phyloP scores from a whole-genome alignment of 2,113 vertebrate species.

The Emydura subglobosa region DNA sequence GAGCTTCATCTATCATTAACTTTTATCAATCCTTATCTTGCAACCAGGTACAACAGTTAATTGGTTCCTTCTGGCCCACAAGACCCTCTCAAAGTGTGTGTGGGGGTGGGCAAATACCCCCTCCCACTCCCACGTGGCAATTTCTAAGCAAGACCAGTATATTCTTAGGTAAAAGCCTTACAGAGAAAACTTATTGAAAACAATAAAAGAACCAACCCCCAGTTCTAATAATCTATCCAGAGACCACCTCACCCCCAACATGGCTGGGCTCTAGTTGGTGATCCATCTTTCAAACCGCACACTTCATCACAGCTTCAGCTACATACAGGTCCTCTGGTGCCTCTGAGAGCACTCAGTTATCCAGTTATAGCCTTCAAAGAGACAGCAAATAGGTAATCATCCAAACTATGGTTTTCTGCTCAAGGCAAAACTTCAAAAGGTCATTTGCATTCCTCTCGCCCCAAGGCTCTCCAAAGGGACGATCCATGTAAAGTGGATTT shows the following conservation, averaged over 20 bases:
- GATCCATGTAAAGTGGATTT: too few relatives aligned
- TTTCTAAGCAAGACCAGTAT: not conserved
- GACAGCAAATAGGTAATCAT: not conserved
- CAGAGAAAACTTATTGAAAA: not conserved
- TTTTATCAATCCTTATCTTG: too few relatives aligned
- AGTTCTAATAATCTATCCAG: not conserved
- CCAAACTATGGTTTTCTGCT: not conserved
- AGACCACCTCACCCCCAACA: too few relatives aligned
- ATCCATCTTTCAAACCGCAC: not conserved
- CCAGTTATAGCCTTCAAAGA: not conserved
- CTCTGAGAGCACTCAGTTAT: not conserved
- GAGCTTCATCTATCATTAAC: too few relatives aligned
- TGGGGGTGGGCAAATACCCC: not conserved
- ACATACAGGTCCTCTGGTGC: not conserved
- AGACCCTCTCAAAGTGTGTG: not conserved
- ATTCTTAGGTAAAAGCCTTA: not conserved
- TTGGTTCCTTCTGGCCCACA: not conserved
- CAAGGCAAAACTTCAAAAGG: not conserved
- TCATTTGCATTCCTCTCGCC: not conserved
- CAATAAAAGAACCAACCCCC: not conserved
- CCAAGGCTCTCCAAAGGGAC: not conserved
- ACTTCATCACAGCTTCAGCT: not conserved
- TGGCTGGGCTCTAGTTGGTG: not conserved
- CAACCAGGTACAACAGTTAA: not conserved
- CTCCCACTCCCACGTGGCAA: not conserved